Evolutionary conservation across 2,113 vertebrate species (phyloP).

Genomic region (Cyanoramphus novaezelandiae): DNA sequence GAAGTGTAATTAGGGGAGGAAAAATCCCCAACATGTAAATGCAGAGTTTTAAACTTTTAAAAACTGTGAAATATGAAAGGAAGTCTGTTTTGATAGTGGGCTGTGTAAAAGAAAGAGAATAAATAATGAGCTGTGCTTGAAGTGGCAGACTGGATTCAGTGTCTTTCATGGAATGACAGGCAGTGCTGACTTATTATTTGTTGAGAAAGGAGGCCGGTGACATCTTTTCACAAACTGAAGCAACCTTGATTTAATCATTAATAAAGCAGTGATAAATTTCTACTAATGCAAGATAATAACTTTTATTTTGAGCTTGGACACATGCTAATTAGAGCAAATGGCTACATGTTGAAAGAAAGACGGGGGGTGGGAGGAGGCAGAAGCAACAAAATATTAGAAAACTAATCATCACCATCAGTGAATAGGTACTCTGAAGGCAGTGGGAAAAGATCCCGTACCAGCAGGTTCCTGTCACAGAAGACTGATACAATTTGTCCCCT

Average conservation of each 20-base stretch:
- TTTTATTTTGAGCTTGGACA: not conserved
- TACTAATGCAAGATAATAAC: not conserved
- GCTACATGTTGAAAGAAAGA: not conserved
- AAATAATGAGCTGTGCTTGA: slow-evolving; percentile 50
- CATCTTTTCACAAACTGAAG: not conserved
- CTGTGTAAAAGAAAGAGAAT: slow-evolving; percentile 63
- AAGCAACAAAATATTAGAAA: not conserved
- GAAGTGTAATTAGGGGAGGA: not conserved
- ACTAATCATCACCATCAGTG: not conserved
- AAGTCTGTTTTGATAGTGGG: slow-evolving; percentile 32
- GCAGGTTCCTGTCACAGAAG: not conserved
- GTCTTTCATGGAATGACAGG: slow-evolving; percentile 35
- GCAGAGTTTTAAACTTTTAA: slow-evolving; percentile 34
- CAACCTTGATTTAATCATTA: not conserved
- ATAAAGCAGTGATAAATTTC: not conserved
- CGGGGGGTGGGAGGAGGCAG: rapidly evolving
- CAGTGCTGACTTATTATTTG: slow-evolving; percentile 11
- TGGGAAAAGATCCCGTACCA: not conserved
- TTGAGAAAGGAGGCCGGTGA: not conserved
- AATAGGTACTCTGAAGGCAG: not conserved
- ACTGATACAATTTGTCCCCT: not conserved
- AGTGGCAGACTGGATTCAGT: slow-evolving; percentile 13
- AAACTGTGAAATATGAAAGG: slow-evolving; percentile 53
- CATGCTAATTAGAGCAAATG: not conserved
- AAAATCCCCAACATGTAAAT: not conserved